A percentile compares a stretch with the other conserved stretches of the same genome.
These are phyloP conservation scores for Argyresthia goedartella DNA, from an alignment of 2,888 invertebrate species.

Conservation along the genomic window DNA sequence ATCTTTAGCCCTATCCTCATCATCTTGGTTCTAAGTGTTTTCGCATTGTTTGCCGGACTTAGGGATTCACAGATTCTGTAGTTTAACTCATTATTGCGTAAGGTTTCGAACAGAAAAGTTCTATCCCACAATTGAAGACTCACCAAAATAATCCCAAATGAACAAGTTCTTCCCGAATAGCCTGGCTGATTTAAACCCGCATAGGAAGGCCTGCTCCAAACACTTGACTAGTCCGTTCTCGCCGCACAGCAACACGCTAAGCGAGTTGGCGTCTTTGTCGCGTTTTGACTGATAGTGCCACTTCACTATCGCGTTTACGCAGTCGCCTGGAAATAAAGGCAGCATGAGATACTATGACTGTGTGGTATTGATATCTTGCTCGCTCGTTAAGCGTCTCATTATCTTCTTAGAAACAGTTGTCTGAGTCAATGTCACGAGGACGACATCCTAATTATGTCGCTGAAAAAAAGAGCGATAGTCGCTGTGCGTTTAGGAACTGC, in stretches of 20 bases:
- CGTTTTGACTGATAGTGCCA: constrained; percentile 93
- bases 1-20: no score
- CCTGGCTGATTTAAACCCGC: constrained; percentile 93
- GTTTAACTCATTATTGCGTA: no score
- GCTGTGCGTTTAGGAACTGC: not conserved
- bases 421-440: not conserved
- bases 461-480: not conserved
- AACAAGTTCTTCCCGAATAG: constrained; percentile 95
- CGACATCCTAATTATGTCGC: not conserved
- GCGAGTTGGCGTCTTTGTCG: constrained; percentile 82
- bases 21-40: no score
- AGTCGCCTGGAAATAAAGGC: constrained; percentile 77
- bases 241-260: constrained; percentile 94
- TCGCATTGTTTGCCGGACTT: no score
- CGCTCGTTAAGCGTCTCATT: not conserved
- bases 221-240: constrained; percentile 95
- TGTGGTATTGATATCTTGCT: not conserved
- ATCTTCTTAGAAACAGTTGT: not conserved
- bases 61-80: no score
- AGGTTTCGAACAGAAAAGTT: no score
- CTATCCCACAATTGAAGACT: constrained; percentile 20
- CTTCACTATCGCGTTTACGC: constrained; percentile 97
- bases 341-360: not conserved
- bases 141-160: constrained; percentile 98
- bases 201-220: constrained; percentile 94